These are phyloP conservation scores for Amyelois transitella DNA, from an alignment of 1,140 invertebrate genomes.

Conservation along the genomic window DNA sequence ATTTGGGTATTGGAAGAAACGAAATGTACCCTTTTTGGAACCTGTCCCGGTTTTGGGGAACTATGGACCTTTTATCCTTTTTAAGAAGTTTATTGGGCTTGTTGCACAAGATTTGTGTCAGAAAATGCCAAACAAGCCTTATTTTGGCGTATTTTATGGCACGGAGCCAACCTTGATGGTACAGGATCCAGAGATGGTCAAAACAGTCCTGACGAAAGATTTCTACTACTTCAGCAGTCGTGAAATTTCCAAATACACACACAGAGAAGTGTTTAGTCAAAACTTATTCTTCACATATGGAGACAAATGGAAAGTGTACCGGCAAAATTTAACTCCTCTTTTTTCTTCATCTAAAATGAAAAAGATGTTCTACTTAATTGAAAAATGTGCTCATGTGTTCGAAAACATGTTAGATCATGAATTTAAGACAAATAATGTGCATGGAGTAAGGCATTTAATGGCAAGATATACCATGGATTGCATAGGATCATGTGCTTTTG, in stretches of 20 bases:
- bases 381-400: constrained; percentile 45
- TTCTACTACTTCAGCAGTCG: constrained; percentile 72
- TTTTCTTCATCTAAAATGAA: constrained; percentile 77
- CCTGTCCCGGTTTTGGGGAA: constrained; percentile 55
- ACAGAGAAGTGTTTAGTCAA: constrained; percentile 36
- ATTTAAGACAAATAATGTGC: constrained; percentile 9
- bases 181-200: constrained; percentile 66
- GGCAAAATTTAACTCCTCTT: constrained; percentile 75
- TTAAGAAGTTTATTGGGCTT: constrained; percentile 23
- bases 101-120: constrained; percentile 26
- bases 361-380: constrained; percentile 69
- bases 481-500: constrained; percentile 75
- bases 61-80: constrained; percentile 41
- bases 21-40: constrained; percentile 42
- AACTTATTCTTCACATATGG: constrained; percentile 57
- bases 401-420: constrained; percentile 30
- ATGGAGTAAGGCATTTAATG: constrained; percentile 55
- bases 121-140: constrained; percentile 42
- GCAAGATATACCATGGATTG: constrained; percentile 74
- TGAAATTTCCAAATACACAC: constrained; percentile 42
- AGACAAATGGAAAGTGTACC: constrained; percentile 72
- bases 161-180: constrained; percentile 59
- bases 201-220: constrained; percentile 66
- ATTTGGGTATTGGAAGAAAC: constrained; percentile 52
- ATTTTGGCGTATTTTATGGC: constrained; percentile 55